Evolutionary conservation across 64 coral and sea anemone genomes (phyloP).

Genomic region (Orbicella faveolata): DNA sequence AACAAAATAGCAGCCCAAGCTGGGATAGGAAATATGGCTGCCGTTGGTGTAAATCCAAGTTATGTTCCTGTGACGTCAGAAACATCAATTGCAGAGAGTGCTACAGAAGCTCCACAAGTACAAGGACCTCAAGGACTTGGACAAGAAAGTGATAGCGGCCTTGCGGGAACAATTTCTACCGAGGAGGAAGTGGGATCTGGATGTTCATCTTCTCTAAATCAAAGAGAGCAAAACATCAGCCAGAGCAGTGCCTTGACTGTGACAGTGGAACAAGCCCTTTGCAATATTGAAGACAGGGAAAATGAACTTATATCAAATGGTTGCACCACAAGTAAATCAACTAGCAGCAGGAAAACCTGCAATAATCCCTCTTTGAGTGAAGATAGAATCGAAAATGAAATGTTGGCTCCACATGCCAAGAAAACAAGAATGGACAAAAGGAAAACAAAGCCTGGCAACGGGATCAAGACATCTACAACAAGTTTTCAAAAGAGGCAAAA

Average conservation of each 20-base stretch:
- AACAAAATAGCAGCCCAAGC: conserved; percentile 42
- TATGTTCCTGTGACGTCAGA: conserved; percentile 28
- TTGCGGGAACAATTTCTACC: background rate
- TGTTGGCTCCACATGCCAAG: background rate
- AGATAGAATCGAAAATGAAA: background rate
- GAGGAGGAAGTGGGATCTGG: background rate
- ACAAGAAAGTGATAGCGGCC: background rate
- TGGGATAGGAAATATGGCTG: conserved; percentile 46
- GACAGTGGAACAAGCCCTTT: background rate
- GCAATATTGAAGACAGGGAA: background rate
- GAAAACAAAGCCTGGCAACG: background rate
- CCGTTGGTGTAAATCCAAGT: conserved; percentile 54
- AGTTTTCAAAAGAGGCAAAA: background rate
- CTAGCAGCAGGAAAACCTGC: background rate
- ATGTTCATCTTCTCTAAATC: background rate
- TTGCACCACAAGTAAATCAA: background rate
- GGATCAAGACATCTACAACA: background rate
- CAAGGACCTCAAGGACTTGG: background rate
- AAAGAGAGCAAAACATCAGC: background rate
- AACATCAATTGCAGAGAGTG: background rate
- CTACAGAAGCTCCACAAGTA: background rate
- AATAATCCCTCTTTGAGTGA: too few relatives aligned
- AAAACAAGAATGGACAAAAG: conserved; percentile 12
- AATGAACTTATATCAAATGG: background rate
- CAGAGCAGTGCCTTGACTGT: background rate